These are phyloP conservation scores for Machimus rusticus DNA, from an alignment of 2,888 invertebrate species.

Conservation along the genomic window DNA sequence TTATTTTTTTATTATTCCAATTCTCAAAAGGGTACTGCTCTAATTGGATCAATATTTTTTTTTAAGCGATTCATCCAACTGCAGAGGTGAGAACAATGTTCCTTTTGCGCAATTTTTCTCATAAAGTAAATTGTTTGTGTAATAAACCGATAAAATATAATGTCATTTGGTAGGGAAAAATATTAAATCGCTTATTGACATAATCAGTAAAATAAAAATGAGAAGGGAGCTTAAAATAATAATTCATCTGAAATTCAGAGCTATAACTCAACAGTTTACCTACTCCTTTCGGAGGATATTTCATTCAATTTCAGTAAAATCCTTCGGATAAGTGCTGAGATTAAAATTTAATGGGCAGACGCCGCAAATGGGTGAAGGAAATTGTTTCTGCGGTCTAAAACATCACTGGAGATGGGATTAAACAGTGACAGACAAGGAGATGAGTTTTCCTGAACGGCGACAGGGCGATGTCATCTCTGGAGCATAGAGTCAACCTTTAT, in stretches of 20 bases:
- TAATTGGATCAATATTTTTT: neutral
- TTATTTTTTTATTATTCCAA: neutral
- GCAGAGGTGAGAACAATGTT: neutral
- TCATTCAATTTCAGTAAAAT: neutral
- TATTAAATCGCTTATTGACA: neutral
- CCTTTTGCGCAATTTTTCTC: neutral
- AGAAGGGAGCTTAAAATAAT: neutral
- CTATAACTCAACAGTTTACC: neutral
- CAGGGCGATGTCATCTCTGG: neutral
- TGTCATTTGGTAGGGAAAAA: neutral
- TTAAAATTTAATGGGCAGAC: neutral
- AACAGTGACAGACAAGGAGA: neutral
- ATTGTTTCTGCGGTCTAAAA: neutral
- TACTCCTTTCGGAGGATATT: neutral
- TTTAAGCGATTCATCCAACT: neutral
- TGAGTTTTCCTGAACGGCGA: neutral
- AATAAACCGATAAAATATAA: neutral
- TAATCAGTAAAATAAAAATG: neutral
- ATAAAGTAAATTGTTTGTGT: neutral
- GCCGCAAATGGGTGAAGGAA: neutral
- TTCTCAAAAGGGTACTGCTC: neutral
- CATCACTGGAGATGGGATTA: neutral
- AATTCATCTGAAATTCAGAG: neutral
- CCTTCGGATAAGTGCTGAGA: neutral
- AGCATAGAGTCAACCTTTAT: neutral